Evolutionary conservation across 2,113 vertebrate species (phyloP).

Genomic region (Cynocephalus volans): DNA sequence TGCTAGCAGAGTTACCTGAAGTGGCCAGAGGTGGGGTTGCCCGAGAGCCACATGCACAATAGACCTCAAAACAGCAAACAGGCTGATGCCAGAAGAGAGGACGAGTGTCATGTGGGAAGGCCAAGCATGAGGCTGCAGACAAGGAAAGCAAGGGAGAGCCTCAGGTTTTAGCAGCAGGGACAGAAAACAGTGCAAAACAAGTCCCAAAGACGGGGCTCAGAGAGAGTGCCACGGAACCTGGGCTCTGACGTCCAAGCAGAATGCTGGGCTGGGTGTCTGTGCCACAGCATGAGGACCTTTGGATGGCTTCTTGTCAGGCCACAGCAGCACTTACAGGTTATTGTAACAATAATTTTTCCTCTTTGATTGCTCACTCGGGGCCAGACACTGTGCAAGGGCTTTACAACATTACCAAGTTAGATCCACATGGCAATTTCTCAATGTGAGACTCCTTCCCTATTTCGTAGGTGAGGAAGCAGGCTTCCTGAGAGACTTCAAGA

Average conservation of each 20-base stretch:
- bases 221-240: background rate
- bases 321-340: too few species aligned
- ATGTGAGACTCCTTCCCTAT: background rate
- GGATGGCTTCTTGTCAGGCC: background rate
- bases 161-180: accelerated
- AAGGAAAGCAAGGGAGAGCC: background rate
- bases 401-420: background rate
- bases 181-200: too few species aligned
- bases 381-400: background rate
- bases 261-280: too few species aligned
- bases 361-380: background rate
- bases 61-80: background rate
- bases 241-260: too few species aligned
- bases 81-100: background rate
- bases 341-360: background rate
- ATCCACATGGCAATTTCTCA: background rate
- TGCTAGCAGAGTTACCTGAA: background rate
- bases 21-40: background rate
- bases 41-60: background rate
- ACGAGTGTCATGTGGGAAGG: background rate
- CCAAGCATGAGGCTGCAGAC: background rate
- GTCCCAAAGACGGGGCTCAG: background rate
- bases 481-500: background rate
- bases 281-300: too few species aligned
- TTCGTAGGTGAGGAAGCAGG: background rate